A percentile compares a stretch with the other conserved stretches of the same genome.
Conservation (phyloP, 1,140 invertebrate species). For the Portunus trituberculatus region DNA sequence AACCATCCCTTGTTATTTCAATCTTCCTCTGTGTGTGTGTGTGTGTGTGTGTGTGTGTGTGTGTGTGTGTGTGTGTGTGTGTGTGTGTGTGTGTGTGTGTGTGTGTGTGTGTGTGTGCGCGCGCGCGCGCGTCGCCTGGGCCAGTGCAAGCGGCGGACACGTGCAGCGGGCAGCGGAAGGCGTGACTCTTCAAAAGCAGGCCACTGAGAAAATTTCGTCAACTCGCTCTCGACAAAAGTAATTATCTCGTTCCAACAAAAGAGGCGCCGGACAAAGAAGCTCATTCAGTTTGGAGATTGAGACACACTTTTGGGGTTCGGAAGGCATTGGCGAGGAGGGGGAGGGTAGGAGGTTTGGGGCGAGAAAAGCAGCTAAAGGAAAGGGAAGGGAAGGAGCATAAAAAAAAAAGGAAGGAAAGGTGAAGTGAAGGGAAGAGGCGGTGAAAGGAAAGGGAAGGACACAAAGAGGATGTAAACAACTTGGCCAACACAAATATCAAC, state of each 20-base stretch:
- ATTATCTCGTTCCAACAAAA: background rate
- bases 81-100: background rate
- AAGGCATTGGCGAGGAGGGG: background rate
- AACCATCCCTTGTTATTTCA: too few species aligned
- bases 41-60: too few species aligned
- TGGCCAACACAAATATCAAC: background rate
- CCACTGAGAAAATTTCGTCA: background rate
- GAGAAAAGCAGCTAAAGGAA: background rate
- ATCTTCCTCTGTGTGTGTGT: too few species aligned
- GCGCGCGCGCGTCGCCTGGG: background rate
- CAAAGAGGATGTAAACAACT: constrained; percentile 2
- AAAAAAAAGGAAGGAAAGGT: background rate
- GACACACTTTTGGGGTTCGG: background rate
- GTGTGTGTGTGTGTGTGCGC: background rate
- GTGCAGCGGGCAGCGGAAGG: background rate
- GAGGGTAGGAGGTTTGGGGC: background rate
- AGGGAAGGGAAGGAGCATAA: background rate
- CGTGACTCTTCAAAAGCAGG: constrained; percentile 3
- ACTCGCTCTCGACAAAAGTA: background rate
- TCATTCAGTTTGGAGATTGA: background rate
- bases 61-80: background rate
- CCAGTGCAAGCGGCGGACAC: background rate
- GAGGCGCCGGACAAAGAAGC: background rate
- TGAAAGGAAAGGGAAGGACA: background rate
- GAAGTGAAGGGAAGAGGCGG: background rate